phyloP scores from a whole-genome alignment of 2,113 vertebrate species.

The Vanacampus margaritifer region DNA sequence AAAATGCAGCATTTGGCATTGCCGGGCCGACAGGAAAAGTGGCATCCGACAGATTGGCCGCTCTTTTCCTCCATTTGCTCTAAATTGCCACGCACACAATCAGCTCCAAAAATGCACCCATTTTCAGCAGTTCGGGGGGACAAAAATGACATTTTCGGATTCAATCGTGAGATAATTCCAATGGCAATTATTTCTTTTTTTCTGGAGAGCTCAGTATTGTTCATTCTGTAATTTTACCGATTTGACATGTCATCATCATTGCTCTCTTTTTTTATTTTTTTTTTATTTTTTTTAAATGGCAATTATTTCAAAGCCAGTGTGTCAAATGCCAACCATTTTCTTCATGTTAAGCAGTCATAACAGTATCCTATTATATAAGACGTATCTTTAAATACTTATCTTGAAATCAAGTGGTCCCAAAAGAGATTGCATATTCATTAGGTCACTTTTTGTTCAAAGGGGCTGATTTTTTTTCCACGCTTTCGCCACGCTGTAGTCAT shows the following conservation, averaged over 20 bases:
- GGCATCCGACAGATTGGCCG: background rate
- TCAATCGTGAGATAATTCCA: no score
- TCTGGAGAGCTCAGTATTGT: no score
- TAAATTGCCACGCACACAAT: background rate
- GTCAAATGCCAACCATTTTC: background rate
- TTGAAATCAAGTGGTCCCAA: background rate
- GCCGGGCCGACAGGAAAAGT: background rate
- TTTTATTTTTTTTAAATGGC: no score
- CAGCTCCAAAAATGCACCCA: background rate
- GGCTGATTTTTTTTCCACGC: constrained; percentile 20
- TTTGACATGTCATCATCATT: no score
- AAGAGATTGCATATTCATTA: constrained; percentile 15
- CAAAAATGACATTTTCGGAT: background rate
- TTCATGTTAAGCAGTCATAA: no score
- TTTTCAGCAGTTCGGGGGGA: background rate
- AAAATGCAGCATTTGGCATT: background rate
- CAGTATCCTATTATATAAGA: no score
- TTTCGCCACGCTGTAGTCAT: constrained; percentile 14
- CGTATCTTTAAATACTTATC: background rate
- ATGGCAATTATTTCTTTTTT: no score
- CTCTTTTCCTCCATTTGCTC: background rate
- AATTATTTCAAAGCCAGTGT: background rate
- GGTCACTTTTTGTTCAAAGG: background rate
- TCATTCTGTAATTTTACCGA: no score
- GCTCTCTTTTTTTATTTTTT: no score